These are phyloP conservation scores for Gavialis gangeticus DNA, from an alignment of 2,113 vertebrate genomes.

Conservation along the genomic window DNA sequence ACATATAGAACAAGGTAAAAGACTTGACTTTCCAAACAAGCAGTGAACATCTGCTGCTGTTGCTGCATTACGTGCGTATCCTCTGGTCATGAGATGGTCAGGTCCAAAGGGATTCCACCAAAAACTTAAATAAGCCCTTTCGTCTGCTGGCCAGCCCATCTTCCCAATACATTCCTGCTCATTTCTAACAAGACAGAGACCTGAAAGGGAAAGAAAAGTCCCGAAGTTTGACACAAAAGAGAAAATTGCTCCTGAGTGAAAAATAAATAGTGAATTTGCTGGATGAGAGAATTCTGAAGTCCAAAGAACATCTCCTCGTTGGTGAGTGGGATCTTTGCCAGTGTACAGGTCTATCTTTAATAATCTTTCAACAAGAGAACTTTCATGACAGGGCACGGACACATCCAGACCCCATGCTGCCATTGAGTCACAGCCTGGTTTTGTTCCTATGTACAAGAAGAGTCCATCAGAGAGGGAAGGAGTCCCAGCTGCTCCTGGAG, in stretches of 20 bases:
- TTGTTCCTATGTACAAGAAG: slow-evolving; percentile 19
- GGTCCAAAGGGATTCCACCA: neutral
- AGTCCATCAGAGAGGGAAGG: neutral
- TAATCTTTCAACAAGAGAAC: neutral
- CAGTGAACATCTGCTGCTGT: fast-evolving
- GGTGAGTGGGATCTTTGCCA: neutral
- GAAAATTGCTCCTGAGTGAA: neutral
- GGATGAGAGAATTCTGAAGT: neutral
- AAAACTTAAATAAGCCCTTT: too few relatives aligned
- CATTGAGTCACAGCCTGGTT: neutral
- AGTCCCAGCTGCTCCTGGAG: slow-evolving; percentile 51
- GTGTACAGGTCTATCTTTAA: neutral
- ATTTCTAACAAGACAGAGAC: neutral
- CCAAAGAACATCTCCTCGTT: fast-evolving
- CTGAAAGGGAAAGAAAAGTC: neutral
- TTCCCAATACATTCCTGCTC: neutral
- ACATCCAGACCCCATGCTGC: neutral
- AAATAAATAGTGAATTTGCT: slow-evolving; percentile 28
- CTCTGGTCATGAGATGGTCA: neutral
- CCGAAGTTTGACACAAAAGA: neutral
- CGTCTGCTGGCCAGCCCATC: neutral
- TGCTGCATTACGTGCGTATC: fast-evolving
- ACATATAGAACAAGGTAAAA: neutral
- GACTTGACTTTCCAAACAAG: neutral
- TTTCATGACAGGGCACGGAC: neutral